Percentiles rank a stretch among this genome's conserved stretches.
Conservation (phyloP, 2,113 vertebrate genomes). For the human (Homo sapiens) region DNA sequence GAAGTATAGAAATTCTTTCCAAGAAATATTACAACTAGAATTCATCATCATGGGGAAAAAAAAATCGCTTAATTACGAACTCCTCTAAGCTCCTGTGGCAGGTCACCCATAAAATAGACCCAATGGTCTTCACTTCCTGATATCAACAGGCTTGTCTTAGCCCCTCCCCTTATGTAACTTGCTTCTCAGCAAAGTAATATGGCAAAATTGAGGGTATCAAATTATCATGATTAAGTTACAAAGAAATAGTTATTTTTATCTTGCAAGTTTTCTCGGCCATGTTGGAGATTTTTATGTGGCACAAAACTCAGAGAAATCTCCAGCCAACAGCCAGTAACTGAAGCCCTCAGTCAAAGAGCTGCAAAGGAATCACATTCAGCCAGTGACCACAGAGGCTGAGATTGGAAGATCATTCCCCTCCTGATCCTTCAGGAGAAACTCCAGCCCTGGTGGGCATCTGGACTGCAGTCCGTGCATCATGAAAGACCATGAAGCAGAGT, state of each 20-base stretch:
- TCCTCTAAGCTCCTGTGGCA: background rate
- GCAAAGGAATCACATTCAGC: background rate
- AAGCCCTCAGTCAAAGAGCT: background rate
- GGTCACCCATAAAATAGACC: background rate
- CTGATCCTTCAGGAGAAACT: background rate
- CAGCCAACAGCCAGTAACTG: background rate
- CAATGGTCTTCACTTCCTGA: background rate
- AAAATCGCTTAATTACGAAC: background rate
- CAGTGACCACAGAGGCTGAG: background rate
- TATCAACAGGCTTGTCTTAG: background rate
- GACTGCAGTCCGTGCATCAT: too few species aligned
- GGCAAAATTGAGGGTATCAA: background rate
- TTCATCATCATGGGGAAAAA: background rate
- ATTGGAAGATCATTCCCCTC: background rate
- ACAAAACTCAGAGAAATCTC: background rate
- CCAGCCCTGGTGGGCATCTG: fast-evolving
- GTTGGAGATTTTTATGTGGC: background rate
- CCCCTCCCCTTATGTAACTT: background rate
- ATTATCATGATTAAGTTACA: background rate
- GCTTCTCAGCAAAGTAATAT: background rate
- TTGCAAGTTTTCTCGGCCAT: background rate
- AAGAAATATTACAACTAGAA: background rate
- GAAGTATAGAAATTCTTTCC: background rate
- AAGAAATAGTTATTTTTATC: background rate
- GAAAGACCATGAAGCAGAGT: background rate